phyloP scores from a whole-genome alignment of 2,888 invertebrate genomes.

The Machimus atricapillus region DNA sequence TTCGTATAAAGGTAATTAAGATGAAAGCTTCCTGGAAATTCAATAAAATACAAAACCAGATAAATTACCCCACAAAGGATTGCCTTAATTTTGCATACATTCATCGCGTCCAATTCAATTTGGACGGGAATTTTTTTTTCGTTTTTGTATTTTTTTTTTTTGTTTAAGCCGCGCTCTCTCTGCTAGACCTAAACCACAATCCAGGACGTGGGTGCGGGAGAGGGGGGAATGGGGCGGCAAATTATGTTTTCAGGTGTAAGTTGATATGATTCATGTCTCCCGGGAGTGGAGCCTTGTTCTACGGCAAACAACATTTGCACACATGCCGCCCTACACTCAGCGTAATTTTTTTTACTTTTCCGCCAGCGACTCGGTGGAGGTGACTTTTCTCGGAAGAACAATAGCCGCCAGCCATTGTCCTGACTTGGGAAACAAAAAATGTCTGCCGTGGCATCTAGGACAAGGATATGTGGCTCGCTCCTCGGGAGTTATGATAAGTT shows the following conservation, averaged over 20 bases:
- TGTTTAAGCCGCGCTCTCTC: not conserved
- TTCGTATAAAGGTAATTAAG: not conserved
- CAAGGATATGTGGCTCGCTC: conserved; percentile 18
- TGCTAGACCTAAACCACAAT: not conserved
- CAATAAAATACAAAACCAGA: not conserved
- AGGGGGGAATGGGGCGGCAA: not conserved
- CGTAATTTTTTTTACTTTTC: not conserved
- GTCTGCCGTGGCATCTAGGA: not conserved
- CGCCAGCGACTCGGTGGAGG: not conserved
- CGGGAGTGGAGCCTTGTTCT: not conserved
- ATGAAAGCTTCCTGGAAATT: not conserved
- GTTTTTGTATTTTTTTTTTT: too few relatives aligned
- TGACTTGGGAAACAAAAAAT: not conserved
- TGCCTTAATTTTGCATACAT: not conserved
- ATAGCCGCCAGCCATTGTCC: conserved; percentile 13
- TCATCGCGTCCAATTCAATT: not conserved
- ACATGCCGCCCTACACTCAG: not conserved
- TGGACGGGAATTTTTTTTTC: not conserved
- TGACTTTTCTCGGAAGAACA: conserved; percentile 15
- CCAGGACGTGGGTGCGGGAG: not conserved
- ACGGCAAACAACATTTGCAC: conserved; percentile 4
- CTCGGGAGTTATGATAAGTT: conserved; percentile 22
- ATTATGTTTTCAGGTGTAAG: conserved; percentile 6
- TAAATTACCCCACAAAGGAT: not conserved
- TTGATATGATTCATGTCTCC: not conserved